Conservation (phyloP, 2,113 vertebrate species). For the Oreocharis arfaki region DNA sequence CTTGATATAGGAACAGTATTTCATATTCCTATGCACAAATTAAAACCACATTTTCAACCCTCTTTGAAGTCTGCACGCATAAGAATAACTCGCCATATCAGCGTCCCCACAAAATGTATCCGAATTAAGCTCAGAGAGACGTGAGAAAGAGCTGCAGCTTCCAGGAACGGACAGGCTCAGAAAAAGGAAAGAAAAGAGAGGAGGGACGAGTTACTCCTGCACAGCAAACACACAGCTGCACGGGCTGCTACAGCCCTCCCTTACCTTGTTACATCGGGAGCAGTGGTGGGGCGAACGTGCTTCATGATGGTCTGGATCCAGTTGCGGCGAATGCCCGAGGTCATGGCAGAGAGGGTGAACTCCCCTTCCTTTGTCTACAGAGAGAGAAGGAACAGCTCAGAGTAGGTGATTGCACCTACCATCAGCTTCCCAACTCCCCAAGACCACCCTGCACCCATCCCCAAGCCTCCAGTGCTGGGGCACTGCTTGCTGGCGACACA, state of each 20-base stretch:
- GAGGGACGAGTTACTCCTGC: background rate
- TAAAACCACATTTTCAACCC: slow-evolving; percentile 57
- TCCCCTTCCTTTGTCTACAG: slow-evolving; percentile 86
- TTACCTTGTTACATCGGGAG: slow-evolving; percentile 94
- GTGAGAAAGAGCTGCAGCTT: background rate
- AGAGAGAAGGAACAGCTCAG: background rate
- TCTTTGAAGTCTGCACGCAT: background rate
- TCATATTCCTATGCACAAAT: slow-evolving; percentile 55
- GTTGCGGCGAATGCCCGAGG: slow-evolving; percentile 93
- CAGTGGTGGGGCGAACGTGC: slow-evolving; percentile 86
- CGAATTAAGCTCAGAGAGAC: background rate
- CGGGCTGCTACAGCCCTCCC: background rate
- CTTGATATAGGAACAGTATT: slow-evolving; percentile 56
- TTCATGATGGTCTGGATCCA: slow-evolving; percentile 99
- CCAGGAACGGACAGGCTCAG: background rate
- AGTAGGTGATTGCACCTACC: background rate
- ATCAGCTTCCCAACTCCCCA: background rate
- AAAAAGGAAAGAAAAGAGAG: background rate
- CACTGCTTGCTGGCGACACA: accelerated
- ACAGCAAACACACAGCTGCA: background rate
- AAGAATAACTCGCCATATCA: background rate
- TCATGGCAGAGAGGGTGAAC: slow-evolving; percentile 95
- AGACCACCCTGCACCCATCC: background rate
- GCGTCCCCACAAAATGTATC: background rate
- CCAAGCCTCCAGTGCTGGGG: background rate